phyloP scores from a whole-genome alignment of 2,888 invertebrate genomes.

The Conchocele bisecta region DNA sequence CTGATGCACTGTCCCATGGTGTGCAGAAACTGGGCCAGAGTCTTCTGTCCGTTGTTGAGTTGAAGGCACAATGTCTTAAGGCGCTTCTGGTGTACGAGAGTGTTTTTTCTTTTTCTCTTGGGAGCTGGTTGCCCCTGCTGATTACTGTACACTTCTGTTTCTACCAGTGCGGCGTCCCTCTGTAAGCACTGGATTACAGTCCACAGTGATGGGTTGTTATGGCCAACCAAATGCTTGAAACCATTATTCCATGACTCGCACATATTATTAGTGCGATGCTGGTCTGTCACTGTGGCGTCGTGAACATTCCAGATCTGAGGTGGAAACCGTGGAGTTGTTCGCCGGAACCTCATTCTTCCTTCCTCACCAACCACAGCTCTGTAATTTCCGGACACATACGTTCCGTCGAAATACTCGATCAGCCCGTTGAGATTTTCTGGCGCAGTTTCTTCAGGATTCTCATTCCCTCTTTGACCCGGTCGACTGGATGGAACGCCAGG shows the following conservation, averaged over 20 bases:
- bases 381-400: constrained; percentile 12
- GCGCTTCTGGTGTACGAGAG: constrained; percentile 6
- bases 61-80: constrained; percentile 13
- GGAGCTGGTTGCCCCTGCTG: constrained; percentile 12
- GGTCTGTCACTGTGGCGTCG: constrained; percentile 18
- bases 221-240: constrained; percentile 30
- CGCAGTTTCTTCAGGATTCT: neutral
- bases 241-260: constrained; percentile 40
- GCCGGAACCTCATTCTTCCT: constrained; percentile 14
- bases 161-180: constrained; percentile 31
- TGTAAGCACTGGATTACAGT: constrained; percentile 7
- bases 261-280: constrained; percentile 32
- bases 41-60: constrained; percentile 9
- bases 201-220: constrained; percentile 36
- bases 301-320: constrained; percentile 33
- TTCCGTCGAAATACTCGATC: constrained; percentile 26
- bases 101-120: constrained; percentile 3
- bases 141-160: constrained; percentile 4
- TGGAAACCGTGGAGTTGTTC: constrained; percentile 17
- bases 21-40: neutral
- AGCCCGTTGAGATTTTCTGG: neutral
- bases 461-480: constrained; percentile 21
- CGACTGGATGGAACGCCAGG: constrained; percentile 31
- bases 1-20: constrained; percentile 11
- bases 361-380: constrained; percentile 3